A percentile compares a stretch with the other conserved stretches of the same genome.
These are phyloP conservation scores for Dioctria linearis DNA, from an alignment of 2,888 invertebrate genomes.

Conservation along the genomic window DNA sequence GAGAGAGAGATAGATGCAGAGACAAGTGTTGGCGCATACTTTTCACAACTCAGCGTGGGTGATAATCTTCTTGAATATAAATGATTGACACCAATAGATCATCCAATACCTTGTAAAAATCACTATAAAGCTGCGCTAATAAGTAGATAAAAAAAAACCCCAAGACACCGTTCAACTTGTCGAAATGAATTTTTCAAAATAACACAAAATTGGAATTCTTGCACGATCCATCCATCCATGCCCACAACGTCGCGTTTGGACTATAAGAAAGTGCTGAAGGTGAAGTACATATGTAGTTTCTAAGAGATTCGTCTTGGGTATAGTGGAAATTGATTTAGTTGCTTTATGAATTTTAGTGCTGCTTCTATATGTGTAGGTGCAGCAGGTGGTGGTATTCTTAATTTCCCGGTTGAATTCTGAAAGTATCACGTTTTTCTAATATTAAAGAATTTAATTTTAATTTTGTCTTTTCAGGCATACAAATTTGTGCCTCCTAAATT, in stretches of 20 bases:
- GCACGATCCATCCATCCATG: constrained; percentile 8
- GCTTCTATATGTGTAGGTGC: too few species aligned
- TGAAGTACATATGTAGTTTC: too few species aligned
- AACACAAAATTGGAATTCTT: constrained; percentile 34
- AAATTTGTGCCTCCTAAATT: too few species aligned
- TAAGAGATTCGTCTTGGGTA: too few species aligned
- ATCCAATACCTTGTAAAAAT: constrained; percentile 33
- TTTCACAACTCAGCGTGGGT: constrained; percentile 26
- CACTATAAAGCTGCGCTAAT: background rate
- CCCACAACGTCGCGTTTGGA: constrained; percentile 11
- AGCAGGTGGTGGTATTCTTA: too few species aligned
- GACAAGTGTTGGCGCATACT: constrained; percentile 45
- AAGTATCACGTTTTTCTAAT: too few species aligned
- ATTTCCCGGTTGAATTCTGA: too few species aligned
- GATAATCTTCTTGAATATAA: constrained; percentile 40
- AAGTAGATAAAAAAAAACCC: constrained; percentile 1
- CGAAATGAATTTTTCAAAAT: constrained; percentile 29
- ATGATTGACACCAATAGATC: constrained; percentile 42
- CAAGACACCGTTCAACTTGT: constrained; percentile 15
- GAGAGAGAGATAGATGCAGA: background rate
- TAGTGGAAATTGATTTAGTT: too few species aligned
- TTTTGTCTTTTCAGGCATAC: too few species aligned
- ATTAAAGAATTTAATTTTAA: too few species aligned
- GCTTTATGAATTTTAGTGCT: too few species aligned
- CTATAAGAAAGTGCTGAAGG: background rate